Conservation (phyloP, 2,797 vertebrate genomes). For the Myripristis murdjan region DNA sequence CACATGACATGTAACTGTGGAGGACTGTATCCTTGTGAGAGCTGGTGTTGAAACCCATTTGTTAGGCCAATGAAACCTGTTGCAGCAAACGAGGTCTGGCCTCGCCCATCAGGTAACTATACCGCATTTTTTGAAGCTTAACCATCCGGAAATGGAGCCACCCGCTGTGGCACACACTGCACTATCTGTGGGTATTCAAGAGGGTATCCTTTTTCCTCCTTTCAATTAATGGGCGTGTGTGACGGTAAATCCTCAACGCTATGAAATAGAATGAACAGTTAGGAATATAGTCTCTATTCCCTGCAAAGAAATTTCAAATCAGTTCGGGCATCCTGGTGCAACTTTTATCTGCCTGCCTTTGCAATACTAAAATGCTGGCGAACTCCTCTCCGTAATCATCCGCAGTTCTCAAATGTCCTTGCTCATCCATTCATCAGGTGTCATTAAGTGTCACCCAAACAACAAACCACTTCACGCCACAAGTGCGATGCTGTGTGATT, state of each 20-base stretch:
- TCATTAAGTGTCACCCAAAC: too few species aligned
- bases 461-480: too few species aligned
- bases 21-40: conserved; percentile 1
- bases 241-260: conserved; percentile 10
- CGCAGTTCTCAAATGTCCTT: too few species aligned
- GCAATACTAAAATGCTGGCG: too few species aligned
- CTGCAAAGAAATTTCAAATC: not conserved
- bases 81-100: not conserved
- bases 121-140: conserved; percentile 40
- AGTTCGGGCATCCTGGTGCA: too few species aligned
- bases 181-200: conserved; percentile 28
- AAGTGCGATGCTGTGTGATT: too few species aligned
- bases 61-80: conserved; percentile 32
- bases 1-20: conserved; percentile 31
- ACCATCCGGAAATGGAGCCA: conserved; percentile 29
- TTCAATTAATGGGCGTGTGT: conserved; percentile 31
- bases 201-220: conserved; percentile 4
- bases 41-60: conserved; percentile 1
- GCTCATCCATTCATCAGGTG: too few species aligned
- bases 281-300: conserved; percentile 1
- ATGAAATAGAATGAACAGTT: not conserved
- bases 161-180: conserved; percentile 6
- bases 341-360: too few species aligned
- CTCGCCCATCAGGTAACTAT: conserved; percentile 50
- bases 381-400: too few species aligned